Percentiles rank a stretch among this genome's conserved stretches.
phyloP scores from a whole-genome alignment of 2,797 vertebrate genomes.

The Spinus pinus region DNA sequence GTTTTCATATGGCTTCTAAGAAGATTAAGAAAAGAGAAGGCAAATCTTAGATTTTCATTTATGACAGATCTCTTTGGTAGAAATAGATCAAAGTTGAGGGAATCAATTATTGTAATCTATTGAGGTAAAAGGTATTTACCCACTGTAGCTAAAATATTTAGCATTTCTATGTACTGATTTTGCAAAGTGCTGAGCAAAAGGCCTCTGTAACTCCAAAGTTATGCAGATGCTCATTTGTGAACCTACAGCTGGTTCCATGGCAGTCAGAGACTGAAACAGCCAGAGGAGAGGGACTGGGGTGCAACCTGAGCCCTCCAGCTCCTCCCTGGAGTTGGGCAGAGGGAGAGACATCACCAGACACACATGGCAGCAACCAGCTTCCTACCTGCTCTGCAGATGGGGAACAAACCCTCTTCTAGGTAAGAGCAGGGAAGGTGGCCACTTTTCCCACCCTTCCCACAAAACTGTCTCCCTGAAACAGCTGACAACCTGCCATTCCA shows the following conservation, averaged over 20 bases:
- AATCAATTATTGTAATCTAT: neutral
- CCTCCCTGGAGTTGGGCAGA: fast-evolving
- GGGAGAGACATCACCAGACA: neutral
- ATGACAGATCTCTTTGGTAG: neutral
- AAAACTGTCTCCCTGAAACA: neutral
- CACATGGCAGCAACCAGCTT: fast-evolving
- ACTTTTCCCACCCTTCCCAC: neutral
- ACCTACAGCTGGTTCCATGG: neutral
- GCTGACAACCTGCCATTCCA: constrained; percentile 22
- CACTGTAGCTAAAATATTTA: neutral
- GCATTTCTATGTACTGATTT: neutral
- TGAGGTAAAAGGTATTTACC: neutral
- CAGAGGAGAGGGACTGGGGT: neutral
- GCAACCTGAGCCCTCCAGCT: neutral
- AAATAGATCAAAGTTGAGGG: neutral
- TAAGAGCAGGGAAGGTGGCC: neutral
- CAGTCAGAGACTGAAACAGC: neutral
- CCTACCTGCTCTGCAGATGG: neutral
- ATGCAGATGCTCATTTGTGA: fast-evolving
- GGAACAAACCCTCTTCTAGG: neutral
- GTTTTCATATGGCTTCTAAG: neutral
- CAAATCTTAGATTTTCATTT: neutral
- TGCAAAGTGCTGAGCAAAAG: neutral
- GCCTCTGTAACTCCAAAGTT: neutral
- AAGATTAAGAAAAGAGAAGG: neutral